These are phyloP conservation scores for Drosophila imparisetae DNA, from an alignment of 2,888 invertebrate species.

Conservation along the genomic window DNA sequence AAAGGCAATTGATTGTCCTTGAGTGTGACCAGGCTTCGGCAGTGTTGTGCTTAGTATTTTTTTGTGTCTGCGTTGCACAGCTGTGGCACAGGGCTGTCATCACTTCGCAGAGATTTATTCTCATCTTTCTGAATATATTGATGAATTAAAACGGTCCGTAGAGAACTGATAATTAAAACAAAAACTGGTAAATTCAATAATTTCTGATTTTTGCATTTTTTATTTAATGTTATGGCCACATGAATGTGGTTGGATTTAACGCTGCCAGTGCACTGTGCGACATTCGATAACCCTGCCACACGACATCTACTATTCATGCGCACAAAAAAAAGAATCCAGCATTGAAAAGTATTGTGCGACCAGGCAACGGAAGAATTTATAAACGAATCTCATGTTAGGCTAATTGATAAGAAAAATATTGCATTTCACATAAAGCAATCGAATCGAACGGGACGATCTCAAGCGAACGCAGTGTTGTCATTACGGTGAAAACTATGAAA, in stretches of 20 bases:
- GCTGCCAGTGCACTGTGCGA: too few species aligned
- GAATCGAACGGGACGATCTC: constrained; percentile 4
- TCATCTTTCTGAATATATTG: constrained; percentile 19
- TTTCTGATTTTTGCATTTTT: background rate
- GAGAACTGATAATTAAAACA: background rate
- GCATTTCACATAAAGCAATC: constrained; percentile 39
- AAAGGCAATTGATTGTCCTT: background rate
- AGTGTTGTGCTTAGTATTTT: constrained; percentile 12
- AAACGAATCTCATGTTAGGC: constrained; percentile 64
- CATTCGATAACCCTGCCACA: constrained; percentile 51
- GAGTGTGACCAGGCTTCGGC: constrained; percentile 38
- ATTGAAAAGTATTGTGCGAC: constrained; percentile 36
- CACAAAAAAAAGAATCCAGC: constrained; percentile 48
- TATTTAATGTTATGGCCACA: too few species aligned
- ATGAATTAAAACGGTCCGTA: constrained; percentile 40
- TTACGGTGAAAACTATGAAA: constrained; percentile 50
- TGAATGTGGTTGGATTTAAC: background rate
- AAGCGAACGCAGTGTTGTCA: constrained; percentile 32
- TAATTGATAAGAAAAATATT: constrained; percentile 26
- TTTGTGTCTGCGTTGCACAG: constrained; percentile 31
- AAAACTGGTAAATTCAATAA: background rate
- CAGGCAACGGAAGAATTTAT: constrained; percentile 53
- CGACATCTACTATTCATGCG: constrained; percentile 63
- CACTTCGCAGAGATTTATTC: background rate
- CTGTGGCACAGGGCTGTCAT: constrained; percentile 57